Base-by-base conservation (phyloP, 2,113 vertebrate genomes). In the Takifugu bimaculatus region DNA sequence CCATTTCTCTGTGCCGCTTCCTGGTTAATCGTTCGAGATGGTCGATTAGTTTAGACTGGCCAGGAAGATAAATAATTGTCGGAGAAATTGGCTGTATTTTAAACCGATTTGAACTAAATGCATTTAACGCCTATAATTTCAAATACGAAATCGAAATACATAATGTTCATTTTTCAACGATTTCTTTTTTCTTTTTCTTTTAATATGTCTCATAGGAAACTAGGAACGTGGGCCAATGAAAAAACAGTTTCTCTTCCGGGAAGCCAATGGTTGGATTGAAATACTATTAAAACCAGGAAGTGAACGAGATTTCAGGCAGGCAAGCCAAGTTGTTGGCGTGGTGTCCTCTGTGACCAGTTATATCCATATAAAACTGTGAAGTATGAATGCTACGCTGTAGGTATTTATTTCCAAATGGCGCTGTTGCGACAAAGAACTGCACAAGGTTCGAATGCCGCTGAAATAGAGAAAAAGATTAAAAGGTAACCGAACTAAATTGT, bases 381-480 rank as follows among this genome's bases (percentile, higher is more conserved):
- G 20, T 57, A 25, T 58, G 26, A 42, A 60, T 43, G 65, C 44
- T 54, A 39, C 42, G 7, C 0, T 32, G 53, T 10, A 4, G 49
- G 35, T 11, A n/a, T 27, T 61, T 13, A 1, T 25, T 27, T 58
- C 32, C 39, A 75, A 70, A 92, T 92, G 90, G 86, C 84, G 29
- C 65, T 68, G 0, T 56, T 86, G 42, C 86, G 90, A 35, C 72
- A 82, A 80, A 79, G 80, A 54, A 85, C 79, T 62, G 2, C 60
- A 20, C 90, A 88, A 63, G 78, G 65, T 0, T 5, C 78, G 4
- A 88, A 90, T 28, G 74, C 63, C 13, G 79, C 79, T 1, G 85
- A 84, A 48, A 91, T 89, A 70, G 89, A 91, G 68, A 91, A 87
- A 76, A 91, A 91, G 76, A 90, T 90, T 6, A 91, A 91, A 82